These are phyloP conservation scores for Dicycla oo DNA, from an alignment of 2,888 invertebrate genomes.

Conservation along the genomic window DNA sequence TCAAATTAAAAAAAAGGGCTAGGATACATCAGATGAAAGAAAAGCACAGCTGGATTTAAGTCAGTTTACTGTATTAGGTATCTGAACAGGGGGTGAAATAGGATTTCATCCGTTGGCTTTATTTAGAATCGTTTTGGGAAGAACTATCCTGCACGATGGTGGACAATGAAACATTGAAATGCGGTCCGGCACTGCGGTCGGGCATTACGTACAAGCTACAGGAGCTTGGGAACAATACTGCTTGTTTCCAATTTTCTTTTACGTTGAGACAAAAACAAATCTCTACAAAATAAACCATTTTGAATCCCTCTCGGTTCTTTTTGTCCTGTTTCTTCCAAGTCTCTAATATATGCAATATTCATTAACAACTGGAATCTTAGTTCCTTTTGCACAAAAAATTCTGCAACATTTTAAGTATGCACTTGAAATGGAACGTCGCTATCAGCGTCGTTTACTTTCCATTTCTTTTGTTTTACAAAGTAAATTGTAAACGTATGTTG, in stretches of 20 bases:
- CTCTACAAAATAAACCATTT: conserved; percentile 12
- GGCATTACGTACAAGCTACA: too few relatives aligned
- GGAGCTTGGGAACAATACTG: too few relatives aligned
- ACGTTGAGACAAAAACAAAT: not conserved
- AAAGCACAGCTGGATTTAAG: not conserved
- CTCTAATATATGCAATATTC: conserved; percentile 1
- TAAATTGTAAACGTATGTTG: not conserved
- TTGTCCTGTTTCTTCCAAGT: not conserved
- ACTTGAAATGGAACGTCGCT: not conserved
- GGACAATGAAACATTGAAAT: not conserved
- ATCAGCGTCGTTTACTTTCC: not conserved
- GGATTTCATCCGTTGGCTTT: not conserved
- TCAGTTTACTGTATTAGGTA: too few relatives aligned
- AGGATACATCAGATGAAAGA: not conserved
- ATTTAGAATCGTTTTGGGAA: not conserved
- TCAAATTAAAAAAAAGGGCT: too few relatives aligned
- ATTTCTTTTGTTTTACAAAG: conserved; percentile 8
- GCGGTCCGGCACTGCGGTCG: too few relatives aligned
- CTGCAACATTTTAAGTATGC: not conserved
- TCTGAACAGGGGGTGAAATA: too few relatives aligned
- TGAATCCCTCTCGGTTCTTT: not conserved
- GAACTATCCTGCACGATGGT: not conserved
- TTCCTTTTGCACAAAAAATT: not conserved
- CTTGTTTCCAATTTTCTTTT: not conserved
- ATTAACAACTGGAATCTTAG: conserved; percentile 11